Conservation (phyloP, 2,113 vertebrate genomes). For the Manacus vitellinus region DNA sequence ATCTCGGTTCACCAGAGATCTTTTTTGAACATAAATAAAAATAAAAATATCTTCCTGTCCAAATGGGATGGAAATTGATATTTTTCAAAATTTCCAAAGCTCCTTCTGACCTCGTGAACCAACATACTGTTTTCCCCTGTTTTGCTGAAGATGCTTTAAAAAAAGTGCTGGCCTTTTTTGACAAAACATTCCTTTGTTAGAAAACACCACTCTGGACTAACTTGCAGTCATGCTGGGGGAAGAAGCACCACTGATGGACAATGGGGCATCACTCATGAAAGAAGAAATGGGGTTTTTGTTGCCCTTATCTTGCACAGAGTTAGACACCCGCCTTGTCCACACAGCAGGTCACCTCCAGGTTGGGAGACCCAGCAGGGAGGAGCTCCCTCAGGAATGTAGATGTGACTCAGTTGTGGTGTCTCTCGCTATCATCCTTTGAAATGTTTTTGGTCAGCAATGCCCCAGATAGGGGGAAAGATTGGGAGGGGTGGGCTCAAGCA, state of each 20-base stretch:
- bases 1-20: neutral
- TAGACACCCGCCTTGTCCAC: accelerated
- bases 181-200: neutral
- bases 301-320: neutral
- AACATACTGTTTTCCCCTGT: neutral
- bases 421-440: neutral
- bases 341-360: neutral
- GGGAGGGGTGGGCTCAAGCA: neutral
- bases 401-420: neutral
- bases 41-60: neutral
- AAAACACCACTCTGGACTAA: neutral
- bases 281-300: neutral
- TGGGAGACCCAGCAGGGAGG: neutral
- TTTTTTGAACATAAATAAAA: neutral
- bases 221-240: neutral
- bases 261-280: neutral
- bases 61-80: neutral
- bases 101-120: neutral
- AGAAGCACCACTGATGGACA: neutral
- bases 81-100: neutral
- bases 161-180: neutral
- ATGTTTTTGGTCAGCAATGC: neutral
- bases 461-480: neutral
- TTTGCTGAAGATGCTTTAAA: neutral
- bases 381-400: neutral